A percentile compares a stretch with the other conserved stretches of the same genome.
These are phyloP conservation scores for Rhinogobio ventralis DNA, from an alignment of 2,797 vertebrate species.

Conservation along the genomic window DNA sequence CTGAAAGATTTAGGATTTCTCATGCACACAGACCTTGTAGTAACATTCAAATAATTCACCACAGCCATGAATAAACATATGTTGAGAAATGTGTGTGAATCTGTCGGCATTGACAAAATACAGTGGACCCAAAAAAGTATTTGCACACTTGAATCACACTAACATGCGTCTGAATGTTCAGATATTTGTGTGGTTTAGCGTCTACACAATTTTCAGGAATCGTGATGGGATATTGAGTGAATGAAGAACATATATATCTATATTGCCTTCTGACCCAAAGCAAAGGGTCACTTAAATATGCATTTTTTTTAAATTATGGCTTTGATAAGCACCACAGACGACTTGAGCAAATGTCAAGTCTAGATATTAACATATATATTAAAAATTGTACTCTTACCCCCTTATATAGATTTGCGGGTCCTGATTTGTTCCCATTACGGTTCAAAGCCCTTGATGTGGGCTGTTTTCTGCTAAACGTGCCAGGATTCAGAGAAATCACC, in stretches of 20 bases:
- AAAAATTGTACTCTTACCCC: not conserved
- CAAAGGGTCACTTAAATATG: not conserved
- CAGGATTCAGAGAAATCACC: not conserved
- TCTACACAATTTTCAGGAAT: not conserved
- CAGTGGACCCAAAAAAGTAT: not conserved
- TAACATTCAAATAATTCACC: not conserved
- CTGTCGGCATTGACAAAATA: not conserved
- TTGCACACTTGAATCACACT: not conserved
- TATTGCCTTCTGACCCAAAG: conserved; percentile 2
- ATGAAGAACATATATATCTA: not conserved
- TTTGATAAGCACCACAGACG: conserved; percentile 17
- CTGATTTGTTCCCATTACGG: not conserved
- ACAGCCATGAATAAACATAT: not conserved
- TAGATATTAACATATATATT: not conserved
- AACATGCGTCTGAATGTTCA: not conserved
- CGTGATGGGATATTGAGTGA: not conserved
- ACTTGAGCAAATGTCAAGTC: not conserved
- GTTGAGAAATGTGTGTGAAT: not conserved
- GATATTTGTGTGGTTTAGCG: not conserved
- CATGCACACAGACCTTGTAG: not conserved
- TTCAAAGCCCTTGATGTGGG: not conserved
- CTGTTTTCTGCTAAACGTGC: not conserved
- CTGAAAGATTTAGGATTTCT: not conserved
- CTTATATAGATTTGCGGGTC: not conserved
- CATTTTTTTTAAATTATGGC: not conserved